phyloP scores from a whole-genome alignment of 2,113 vertebrate genomes.

The Nyctereutes procyonoides region DNA sequence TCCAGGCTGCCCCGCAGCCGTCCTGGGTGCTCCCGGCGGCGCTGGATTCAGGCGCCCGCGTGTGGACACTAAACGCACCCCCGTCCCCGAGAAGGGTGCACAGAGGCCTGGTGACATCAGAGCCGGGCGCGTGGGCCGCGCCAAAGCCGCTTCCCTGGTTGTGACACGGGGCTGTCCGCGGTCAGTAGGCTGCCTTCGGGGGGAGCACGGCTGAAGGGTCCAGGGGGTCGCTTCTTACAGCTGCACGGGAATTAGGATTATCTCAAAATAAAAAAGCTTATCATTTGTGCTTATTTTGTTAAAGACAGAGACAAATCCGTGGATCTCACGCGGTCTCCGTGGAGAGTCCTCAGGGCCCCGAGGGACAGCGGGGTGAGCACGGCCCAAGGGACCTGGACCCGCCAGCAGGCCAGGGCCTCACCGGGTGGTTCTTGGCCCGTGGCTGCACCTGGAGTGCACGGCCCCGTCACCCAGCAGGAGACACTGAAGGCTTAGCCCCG shows the following conservation, averaged over 20 bases:
- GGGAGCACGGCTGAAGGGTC: fast-evolving
- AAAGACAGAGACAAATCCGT: not conserved
- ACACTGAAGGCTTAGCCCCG: not conserved
- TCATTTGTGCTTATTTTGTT: not conserved
- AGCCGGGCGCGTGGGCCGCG: fast-evolving
- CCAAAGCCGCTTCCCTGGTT: fast-evolving
- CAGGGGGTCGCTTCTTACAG: not conserved
- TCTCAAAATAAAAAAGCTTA: not conserved
- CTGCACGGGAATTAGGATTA: fast-evolving
- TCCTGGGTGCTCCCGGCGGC: not conserved
- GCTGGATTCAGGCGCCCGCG: fast-evolving
- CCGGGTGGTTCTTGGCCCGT: not conserved
- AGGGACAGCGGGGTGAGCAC: fast-evolving
- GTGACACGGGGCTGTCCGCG: fast-evolving
- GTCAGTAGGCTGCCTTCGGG: fast-evolving
- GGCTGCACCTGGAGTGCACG: not conserved
- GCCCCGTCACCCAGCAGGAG: fast-evolving
- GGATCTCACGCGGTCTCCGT: fast-evolving
- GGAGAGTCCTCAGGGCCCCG: fast-evolving
- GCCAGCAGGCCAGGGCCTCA: not conserved
- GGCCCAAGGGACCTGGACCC: not conserved
- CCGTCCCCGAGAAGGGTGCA: not conserved
- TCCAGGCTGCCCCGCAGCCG: fast-evolving
- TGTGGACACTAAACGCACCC: not conserved
- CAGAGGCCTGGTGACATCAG: not conserved